A percentile compares a stretch with the other conserved stretches of the same genome.
phyloP scores from a whole-genome alignment of 1,140 invertebrate species.

The Ips nitidus region DNA sequence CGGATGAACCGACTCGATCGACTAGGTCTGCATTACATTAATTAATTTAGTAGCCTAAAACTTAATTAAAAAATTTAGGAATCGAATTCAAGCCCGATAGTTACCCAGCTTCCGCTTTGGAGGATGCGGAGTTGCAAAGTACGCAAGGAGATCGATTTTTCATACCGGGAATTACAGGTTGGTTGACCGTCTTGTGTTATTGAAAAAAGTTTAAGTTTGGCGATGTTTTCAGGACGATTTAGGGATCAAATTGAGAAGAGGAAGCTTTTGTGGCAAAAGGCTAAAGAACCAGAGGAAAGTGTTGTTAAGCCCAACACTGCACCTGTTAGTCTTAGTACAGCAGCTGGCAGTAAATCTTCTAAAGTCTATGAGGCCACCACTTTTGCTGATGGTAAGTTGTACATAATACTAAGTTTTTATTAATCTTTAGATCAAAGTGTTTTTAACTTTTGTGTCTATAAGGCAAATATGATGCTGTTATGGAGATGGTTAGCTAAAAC shows the following conservation, averaged over 20 bases:
- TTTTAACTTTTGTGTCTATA: background rate
- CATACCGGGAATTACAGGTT: slow-evolving; percentile 76
- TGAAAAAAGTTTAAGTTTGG: background rate
- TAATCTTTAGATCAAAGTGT: slow-evolving; percentile 1
- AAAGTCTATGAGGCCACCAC: slow-evolving; percentile 80
- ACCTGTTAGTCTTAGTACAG: slow-evolving; percentile 17
- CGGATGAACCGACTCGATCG: slow-evolving; percentile 32
- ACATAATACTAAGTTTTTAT: background rate
- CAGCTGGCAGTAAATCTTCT: slow-evolving; percentile 52
- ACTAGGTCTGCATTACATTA: slow-evolving; percentile 21
- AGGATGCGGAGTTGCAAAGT: slow-evolving; percentile 16
- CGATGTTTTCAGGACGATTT: slow-evolving; percentile 60
- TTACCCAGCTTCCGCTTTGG: slow-evolving; percentile 19
- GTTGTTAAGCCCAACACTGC: slow-evolving; percentile 43
- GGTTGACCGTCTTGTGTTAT: background rate
- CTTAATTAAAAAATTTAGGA: slow-evolving; percentile 12
- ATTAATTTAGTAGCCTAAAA: background rate
- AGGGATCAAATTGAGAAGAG: slow-evolving; percentile 84
- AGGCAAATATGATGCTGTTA: too few species aligned
- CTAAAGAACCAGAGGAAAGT: slow-evolving; percentile 54
- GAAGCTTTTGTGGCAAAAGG: slow-evolving; percentile 85
- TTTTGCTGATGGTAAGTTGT: slow-evolving; percentile 76
- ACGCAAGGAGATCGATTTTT: slow-evolving; percentile 63
- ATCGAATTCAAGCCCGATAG: slow-evolving; percentile 29
- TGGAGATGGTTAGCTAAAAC: too few species aligned